phyloP scores from a whole-genome alignment of 2,113 vertebrate species.

The Heptranchias perlo region DNA sequence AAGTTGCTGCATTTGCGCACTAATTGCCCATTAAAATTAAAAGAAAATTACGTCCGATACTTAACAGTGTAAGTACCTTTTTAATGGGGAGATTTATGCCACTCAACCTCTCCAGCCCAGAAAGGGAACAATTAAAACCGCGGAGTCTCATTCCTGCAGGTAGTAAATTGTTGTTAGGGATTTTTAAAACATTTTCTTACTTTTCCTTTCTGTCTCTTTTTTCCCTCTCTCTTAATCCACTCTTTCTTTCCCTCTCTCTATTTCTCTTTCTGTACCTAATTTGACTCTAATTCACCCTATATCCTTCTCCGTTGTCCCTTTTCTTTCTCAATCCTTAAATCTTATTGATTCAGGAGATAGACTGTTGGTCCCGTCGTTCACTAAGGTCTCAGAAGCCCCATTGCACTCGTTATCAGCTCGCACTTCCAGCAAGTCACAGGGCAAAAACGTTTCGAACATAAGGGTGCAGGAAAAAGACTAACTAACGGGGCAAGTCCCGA shows the following conservation, averaged over 20 bases:
- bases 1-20: too few species aligned
- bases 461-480: not conserved
- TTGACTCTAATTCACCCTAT: not conserved
- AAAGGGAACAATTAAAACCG: not conserved
- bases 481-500: not conserved
- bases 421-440: not conserved
- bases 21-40: too few species aligned
- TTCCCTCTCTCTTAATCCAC: not conserved
- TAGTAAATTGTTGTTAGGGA: not conserved
- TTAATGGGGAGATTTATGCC: too few species aligned
- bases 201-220: not conserved
- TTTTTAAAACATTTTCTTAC: not conserved
- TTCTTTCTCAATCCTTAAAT: not conserved
- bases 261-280: too few species aligned
- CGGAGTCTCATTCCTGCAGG: not conserved
- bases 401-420: not conserved
- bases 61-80: too few species aligned
- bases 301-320: not conserved
- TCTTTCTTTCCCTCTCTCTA: not conserved
- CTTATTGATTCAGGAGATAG: not conserved
- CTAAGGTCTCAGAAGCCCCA: not conserved
- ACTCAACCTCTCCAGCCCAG: not conserved
- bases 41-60: too few species aligned
- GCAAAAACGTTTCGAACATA: not conserved
- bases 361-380: not conserved